Percentiles rank a stretch among this genome's conserved stretches.
These are phyloP conservation scores for Steinernema scapterisci DNA, from an alignment of 2,888 invertebrate species.

Conservation along the genomic window DNA sequence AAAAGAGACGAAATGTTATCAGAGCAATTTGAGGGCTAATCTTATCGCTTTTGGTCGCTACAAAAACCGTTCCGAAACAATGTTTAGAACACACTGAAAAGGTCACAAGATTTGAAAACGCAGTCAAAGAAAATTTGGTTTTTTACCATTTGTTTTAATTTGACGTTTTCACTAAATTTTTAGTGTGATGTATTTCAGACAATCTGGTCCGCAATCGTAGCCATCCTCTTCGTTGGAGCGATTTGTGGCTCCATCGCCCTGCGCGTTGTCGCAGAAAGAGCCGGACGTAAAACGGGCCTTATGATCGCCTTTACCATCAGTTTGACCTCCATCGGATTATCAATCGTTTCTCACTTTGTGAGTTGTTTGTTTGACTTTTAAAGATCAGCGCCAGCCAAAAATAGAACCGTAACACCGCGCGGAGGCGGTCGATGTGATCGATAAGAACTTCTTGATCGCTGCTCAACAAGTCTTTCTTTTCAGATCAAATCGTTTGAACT, in stretches of 20 bases:
- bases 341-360: constrained; percentile 54
- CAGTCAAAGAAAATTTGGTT: no score
- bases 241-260: constrained; percentile 42
- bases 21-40: no score
- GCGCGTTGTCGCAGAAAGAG: constrained; percentile 39
- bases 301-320: constrained; percentile 48
- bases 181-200: constrained; percentile 43
- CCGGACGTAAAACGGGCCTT: constrained; percentile 54
- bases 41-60: no score
- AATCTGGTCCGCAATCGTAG: constrained; percentile 59
- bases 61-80: no score
- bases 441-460: neutral
- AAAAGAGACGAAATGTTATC: no score
- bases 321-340: constrained; percentile 43
- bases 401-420: neutral
- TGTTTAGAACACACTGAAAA: no score
- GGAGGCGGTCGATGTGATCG: neutral
- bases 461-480: neutral
- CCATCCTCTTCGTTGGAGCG: constrained; percentile 57
- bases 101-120: no score
- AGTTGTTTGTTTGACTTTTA: constrained; percentile 30
- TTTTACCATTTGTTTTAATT: no score
- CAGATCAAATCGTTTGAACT: constrained; percentile 53
- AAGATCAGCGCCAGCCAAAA: constrained; percentile 1
- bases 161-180: no score